phyloP scores from a whole-genome alignment of 2,113 vertebrate species.

The Motacilla alba region DNA sequence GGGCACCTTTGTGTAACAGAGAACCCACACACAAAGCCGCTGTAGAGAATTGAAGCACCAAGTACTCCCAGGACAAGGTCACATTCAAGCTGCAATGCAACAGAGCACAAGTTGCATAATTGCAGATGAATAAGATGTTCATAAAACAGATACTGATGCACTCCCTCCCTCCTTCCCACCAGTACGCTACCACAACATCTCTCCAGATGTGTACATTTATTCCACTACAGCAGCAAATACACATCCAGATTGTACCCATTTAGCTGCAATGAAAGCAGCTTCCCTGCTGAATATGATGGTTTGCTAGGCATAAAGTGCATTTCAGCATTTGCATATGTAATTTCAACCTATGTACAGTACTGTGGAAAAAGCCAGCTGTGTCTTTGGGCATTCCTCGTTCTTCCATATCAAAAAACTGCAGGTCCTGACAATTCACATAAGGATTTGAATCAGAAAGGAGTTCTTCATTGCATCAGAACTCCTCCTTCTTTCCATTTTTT shows the following conservation, averaged over 20 bases:
- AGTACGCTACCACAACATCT: not conserved
- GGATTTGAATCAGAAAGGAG: not conserved
- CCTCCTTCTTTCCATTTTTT: not conserved
- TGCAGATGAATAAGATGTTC: not conserved
- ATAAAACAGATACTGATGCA: not conserved
- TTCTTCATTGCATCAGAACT: not conserved
- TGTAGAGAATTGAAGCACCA: not conserved
- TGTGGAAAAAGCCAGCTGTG: not conserved
- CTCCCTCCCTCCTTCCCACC: conserved; percentile 8
- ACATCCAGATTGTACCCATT: not conserved
- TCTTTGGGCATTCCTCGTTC: not conserved
- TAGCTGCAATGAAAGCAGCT: conserved; percentile 10
- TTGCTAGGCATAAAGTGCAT: not conserved
- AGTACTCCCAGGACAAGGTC: not conserved
- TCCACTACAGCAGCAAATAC: not conserved
- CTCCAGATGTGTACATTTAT: conserved; percentile 33
- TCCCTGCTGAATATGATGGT: not conserved
- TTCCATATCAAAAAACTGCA: not conserved
- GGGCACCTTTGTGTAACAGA: not conserved
- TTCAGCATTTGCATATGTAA: not conserved
- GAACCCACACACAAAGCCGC: not conserved
- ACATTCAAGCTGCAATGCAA: not conserved
- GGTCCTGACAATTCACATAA: not conserved
- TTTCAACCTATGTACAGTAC: not conserved
- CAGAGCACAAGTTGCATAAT: not conserved